Conservation (phyloP, 2,888 invertebrate genomes). For the Stenolophus ochropezus region DNA sequence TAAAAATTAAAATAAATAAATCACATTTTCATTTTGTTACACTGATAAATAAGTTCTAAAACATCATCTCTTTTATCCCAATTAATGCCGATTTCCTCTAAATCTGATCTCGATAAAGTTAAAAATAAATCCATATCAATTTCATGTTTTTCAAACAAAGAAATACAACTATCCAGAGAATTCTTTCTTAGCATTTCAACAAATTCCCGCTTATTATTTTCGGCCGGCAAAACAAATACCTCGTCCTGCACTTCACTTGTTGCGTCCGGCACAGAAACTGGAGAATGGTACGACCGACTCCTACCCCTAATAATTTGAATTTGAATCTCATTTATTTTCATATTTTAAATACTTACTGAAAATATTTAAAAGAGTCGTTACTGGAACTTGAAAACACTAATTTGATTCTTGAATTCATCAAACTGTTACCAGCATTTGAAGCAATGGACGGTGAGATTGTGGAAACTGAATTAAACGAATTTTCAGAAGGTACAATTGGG, state of each 20-base stretch:
- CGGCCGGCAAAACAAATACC: background rate
- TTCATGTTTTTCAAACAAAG: slow-evolving; percentile 54
- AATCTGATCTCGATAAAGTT: slow-evolving; percentile 39
- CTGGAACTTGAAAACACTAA: slow-evolving; percentile 20
- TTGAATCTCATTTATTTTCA: background rate
- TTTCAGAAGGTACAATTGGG: background rate
- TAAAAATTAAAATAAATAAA: background rate
- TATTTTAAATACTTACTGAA: background rate
- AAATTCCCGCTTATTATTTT: slow-evolving; percentile 25
- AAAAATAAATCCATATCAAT: slow-evolving; percentile 51
- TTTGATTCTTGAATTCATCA: slow-evolving; percentile 5
- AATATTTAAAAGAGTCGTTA: background rate
- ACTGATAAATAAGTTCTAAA: slow-evolving; percentile 46
- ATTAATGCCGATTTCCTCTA: slow-evolving; percentile 32
- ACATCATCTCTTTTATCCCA: slow-evolving; percentile 49
- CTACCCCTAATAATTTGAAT: background rate
- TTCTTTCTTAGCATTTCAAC: slow-evolving; percentile 14
- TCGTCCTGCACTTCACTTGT: background rate
- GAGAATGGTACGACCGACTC: background rate
- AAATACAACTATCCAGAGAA: slow-evolving; percentile 44
- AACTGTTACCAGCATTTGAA: background rate
- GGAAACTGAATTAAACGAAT: background rate
- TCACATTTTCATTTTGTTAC: background rate
- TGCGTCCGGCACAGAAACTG: background rate
- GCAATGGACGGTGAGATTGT: background rate